A percentile compares a stretch with the other conserved stretches of the same genome.
These are phyloP conservation scores for Pyrgilauda ruficollis DNA, from an alignment of 2,113 vertebrate genomes.

Conservation along the genomic window DNA sequence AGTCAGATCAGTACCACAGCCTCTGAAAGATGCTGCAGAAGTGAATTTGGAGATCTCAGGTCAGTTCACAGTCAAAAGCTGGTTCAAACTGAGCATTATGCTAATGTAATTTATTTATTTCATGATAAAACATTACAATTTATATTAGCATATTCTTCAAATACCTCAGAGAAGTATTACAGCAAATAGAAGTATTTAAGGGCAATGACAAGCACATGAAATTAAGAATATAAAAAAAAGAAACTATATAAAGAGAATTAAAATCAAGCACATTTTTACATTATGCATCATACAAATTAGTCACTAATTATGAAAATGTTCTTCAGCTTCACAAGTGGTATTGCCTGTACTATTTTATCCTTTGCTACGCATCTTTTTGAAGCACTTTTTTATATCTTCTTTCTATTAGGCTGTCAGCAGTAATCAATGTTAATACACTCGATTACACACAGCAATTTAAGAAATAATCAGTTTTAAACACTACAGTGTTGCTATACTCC, in stretches of 20 bases:
- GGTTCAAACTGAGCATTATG: background rate
- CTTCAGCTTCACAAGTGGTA: background rate
- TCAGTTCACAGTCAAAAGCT: background rate
- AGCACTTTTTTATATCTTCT: background rate
- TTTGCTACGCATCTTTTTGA: background rate
- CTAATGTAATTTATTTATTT: background rate
- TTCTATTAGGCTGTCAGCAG: conserved; percentile 14
- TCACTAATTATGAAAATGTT: conserved; percentile 19
- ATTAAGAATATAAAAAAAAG: background rate
- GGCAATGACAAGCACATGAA: background rate
- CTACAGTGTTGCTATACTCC: background rate
- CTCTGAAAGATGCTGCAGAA: background rate
- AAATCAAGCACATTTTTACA: background rate
- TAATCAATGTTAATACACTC: background rate
- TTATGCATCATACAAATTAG: background rate
- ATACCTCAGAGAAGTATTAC: background rate
- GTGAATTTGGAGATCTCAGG: background rate
- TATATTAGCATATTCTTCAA: background rate
- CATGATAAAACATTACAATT: background rate
- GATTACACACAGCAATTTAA: background rate
- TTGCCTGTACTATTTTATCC: background rate
- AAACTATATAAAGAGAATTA: background rate
- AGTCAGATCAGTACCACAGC: background rate
- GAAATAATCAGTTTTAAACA: background rate
- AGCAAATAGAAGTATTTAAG: background rate